phyloP scores from a whole-genome alignment of 2,113 vertebrate genomes.

The Rhabdomys dilectus region DNA sequence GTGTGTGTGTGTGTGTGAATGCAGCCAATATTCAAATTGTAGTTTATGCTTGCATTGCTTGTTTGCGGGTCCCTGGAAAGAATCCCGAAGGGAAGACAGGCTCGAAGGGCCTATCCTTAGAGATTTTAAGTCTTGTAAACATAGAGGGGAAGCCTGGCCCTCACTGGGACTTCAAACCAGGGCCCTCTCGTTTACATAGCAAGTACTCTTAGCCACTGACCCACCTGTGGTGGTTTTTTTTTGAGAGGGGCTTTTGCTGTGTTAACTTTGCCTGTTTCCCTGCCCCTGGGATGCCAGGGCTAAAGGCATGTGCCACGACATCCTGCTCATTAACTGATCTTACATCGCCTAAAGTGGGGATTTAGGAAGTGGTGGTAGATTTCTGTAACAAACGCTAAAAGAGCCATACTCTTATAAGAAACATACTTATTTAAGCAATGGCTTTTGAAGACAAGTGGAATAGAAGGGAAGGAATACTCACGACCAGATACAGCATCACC shows the following conservation, averaged over 20 bases:
- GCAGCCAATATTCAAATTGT: background rate
- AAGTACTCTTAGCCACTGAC: too few species aligned
- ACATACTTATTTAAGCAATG: background rate
- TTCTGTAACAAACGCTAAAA: background rate
- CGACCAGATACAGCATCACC: background rate
- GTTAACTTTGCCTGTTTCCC: background rate
- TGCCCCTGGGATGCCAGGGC: background rate
- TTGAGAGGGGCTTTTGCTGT: background rate
- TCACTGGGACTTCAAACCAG: background rate
- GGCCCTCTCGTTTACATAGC: background rate
- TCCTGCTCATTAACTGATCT: background rate
- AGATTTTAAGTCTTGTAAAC: background rate
- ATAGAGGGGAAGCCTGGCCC: background rate
- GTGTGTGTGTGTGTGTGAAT: background rate
- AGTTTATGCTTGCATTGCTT: background rate
- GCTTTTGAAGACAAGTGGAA: background rate
- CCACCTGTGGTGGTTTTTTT: background rate
- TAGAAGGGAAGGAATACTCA: background rate
- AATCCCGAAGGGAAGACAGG: background rate
- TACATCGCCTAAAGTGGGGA: background rate
- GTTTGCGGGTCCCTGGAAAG: background rate
- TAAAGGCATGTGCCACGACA: background rate
- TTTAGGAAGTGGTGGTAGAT: background rate
- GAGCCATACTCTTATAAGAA: background rate
- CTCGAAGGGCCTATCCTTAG: background rate